Percentiles rank a stretch among this genome's conserved stretches.
phyloP scores from a whole-genome alignment of 2,113 vertebrate species.

The Clinocottus analis region DNA sequence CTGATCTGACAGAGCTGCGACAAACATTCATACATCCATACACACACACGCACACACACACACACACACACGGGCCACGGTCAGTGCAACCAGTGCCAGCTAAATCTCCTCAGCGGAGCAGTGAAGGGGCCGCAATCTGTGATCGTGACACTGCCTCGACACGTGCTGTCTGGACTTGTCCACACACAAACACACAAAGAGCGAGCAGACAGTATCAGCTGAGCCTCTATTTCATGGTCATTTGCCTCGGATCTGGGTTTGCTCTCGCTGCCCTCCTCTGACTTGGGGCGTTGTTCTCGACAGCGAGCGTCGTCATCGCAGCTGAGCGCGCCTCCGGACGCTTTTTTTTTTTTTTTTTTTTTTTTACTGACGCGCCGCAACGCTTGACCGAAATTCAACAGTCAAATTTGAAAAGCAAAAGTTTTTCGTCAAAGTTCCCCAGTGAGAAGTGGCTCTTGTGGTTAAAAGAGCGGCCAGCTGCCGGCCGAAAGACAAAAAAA shows the following conservation, averaged over 20 bases:
- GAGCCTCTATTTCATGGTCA: slow-evolving; percentile 40
- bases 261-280: slow-evolving; percentile 37
- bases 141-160: slow-evolving; percentile 69
- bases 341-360: no score
- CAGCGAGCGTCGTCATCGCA: slow-evolving; percentile 10
- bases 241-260: slow-evolving; percentile 52
- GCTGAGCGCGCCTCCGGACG: background rate
- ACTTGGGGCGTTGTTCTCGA: slow-evolving; percentile 44
- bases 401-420: slow-evolving; percentile 25
- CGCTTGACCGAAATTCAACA: slow-evolving; percentile 25
- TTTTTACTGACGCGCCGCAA: background rate
- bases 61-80: slow-evolving; percentile 6
- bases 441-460: background rate
- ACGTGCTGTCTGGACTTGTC: slow-evolving; percentile 58
- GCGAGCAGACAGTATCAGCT: slow-evolving; percentile 16
- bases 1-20: slow-evolving; percentile 53
- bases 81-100: slow-evolving; percentile 59
- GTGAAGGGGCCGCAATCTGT: slow-evolving; percentile 65
- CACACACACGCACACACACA: slow-evolving; percentile 25
- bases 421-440: slow-evolving; percentile 46
- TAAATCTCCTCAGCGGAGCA: slow-evolving; percentile 54
- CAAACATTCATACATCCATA: slow-evolving; percentile 34
- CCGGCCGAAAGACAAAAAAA: background rate
- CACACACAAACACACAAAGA: slow-evolving; percentile 29
- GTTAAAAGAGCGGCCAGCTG: background rate